Evolutionary conservation across 2,113 vertebrate genomes (phyloP).

Genomic region (Spea bombifrons): DNA sequence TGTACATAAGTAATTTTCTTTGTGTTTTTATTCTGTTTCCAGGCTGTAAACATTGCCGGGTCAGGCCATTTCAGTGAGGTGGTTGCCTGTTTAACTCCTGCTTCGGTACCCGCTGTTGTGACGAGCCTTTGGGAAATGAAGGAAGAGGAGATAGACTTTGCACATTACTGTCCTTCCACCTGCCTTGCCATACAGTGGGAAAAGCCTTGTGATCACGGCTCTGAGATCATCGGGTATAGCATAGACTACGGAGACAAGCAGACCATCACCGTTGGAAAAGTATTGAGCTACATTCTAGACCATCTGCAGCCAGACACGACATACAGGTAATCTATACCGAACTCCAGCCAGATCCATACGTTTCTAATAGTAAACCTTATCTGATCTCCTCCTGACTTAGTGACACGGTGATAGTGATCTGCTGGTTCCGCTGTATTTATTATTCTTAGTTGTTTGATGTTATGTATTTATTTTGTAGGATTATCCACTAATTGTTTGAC

Average conservation of each 20-base stretch:
- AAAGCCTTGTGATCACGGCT: slow-evolving; percentile 85
- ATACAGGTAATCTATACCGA: slow-evolving; percentile 76
- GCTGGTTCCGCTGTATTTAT: too few relatives aligned
- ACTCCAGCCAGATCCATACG: background rate
- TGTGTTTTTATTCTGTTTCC: slow-evolving; percentile 13
- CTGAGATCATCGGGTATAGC: slow-evolving; percentile 90
- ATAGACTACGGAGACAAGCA: slow-evolving; percentile 93
- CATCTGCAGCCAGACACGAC: slow-evolving; percentile 93
- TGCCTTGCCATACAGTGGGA: slow-evolving; percentile 90
- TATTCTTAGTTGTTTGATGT: too few relatives aligned
- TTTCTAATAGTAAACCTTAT: too few relatives aligned
- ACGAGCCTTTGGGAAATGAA: slow-evolving; percentile 77
- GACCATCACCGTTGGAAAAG: slow-evolving; percentile 76
- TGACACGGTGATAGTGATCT: too few relatives aligned
- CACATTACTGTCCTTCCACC: slow-evolving; percentile 83
- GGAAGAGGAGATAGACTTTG: slow-evolving; percentile 74
- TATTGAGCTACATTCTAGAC: slow-evolving; percentile 79
- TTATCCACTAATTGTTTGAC: too few relatives aligned
- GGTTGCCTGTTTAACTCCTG: slow-evolving; percentile 82
- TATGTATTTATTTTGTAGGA: too few relatives aligned
- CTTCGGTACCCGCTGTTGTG: slow-evolving; percentile 86
- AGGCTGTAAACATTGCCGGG: slow-evolving; percentile 86
- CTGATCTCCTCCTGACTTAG: too few relatives aligned
- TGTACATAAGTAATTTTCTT: too few relatives aligned
- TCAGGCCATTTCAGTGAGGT: slow-evolving; percentile 88